Evolutionary conservation across 2,888 invertebrate species (phyloP).

Genomic region (Aproaerema taeniolella): DNA sequence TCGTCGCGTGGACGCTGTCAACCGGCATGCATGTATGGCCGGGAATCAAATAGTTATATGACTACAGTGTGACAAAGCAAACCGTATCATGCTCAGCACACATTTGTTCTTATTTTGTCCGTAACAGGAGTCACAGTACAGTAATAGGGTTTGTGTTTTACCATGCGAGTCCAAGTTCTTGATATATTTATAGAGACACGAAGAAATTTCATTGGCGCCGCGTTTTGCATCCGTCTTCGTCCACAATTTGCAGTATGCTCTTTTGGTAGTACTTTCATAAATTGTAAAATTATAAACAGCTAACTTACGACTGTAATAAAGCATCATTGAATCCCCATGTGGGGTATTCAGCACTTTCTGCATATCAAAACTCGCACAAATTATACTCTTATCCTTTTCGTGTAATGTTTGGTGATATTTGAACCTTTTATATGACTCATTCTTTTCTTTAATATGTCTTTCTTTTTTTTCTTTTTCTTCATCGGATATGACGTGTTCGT

Average conservation of each 20-base stretch:
- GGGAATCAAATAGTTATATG: too few relatives aligned
- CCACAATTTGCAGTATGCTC: not conserved
- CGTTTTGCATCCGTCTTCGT: not conserved
- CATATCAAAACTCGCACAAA: conserved; percentile 18
- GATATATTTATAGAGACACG: too few relatives aligned
- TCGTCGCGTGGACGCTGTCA: too few relatives aligned
- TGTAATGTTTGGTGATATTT: conserved; percentile 16
- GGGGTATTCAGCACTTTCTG: conserved; percentile 21
- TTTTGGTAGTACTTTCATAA: conserved; percentile 17
- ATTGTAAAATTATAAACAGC: conserved; percentile 17
- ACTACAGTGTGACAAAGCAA: too few relatives aligned
- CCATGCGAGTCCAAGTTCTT: too few relatives aligned
- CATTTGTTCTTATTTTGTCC: too few relatives aligned
- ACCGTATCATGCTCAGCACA: too few relatives aligned
- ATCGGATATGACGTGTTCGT: conserved; percentile 7
- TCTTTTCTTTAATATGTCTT: conserved; percentile 19
- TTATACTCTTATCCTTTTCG: conserved; percentile 15
- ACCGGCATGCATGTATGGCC: too few relatives aligned
- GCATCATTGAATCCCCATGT: conserved; percentile 14
- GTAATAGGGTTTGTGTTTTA: too few relatives aligned
- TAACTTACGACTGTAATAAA: conserved; percentile 15
- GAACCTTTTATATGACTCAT: conserved; percentile 19
- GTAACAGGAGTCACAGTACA: too few relatives aligned
- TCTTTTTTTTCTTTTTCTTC: conserved; percentile 11
- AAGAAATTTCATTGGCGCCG: too few relatives aligned